Evolutionary conservation across 2,113 vertebrate species (phyloP), one percentile per base, ranked within the genome.

Genomic region (Theristicus caerulescens): DNA sequence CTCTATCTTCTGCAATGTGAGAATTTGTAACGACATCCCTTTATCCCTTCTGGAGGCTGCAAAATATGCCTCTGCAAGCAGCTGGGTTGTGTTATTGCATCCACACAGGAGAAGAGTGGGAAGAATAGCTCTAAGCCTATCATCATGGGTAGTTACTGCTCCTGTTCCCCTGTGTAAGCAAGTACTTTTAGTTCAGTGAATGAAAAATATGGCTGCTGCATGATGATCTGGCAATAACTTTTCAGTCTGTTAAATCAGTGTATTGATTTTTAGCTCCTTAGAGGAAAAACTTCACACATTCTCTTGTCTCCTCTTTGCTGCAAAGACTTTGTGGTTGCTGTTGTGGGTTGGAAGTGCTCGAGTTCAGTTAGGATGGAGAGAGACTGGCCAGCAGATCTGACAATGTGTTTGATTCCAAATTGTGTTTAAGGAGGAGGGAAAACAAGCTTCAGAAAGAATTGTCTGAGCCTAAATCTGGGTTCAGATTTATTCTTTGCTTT

Each of bases 221-320:
- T 88, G 78, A 38, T 72, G 38, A 86, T 88, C 51, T 85, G 40
- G 36, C 71, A 72, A 3, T 88, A 85, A 18, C 40, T 83, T 88
- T 69, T 69, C 52, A 70, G 34, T 80, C 34, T 65, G 31, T 81
- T 92, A 78, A 94, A 79, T 82, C 57, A 70, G 6, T 42, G n/a
- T 88, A 67, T 55, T 87, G 82, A 59, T 82, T 92, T 97, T 92
- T 95, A 79, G 32, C 47, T 89, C 32, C 57, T 74, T 81, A 40
- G 55, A 66, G 72, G 34, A 54, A 61, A 55, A 84, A 5, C 52
- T 38, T 88, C 29, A 44, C 25, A 8, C 11, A 16, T 54, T 90
- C 67, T 62, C 14, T 72, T 86, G 36, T 51, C 44, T 92, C 32
- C 13, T 59, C n/a, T 46, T 58, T 78, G 19, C 64, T 86, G 38